phyloP scores from a whole-genome alignment of 2,113 vertebrate species.

The Bufo gargarizans region DNA sequence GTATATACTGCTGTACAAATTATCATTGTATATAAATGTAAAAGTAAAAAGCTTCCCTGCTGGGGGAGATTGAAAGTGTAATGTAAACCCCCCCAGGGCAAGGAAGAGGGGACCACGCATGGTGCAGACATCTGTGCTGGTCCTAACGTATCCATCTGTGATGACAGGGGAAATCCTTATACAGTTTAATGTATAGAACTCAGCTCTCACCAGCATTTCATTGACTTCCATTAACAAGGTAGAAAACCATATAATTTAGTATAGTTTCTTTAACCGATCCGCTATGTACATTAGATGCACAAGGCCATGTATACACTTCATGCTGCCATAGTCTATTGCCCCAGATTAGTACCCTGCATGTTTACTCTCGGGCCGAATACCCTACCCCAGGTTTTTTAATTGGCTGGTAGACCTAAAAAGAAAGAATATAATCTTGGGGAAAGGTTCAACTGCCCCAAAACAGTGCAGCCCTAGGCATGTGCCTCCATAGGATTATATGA shows the following conservation, averaged over 20 bases:
- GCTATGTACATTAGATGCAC: conserved; percentile 40
- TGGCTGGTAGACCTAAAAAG: conserved; percentile 25
- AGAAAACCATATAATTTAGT: conserved; percentile 32
- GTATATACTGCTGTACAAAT: conserved; percentile 55
- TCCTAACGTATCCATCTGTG: conserved; percentile 40
- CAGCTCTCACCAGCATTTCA: conserved; percentile 49
- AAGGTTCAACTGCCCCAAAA: conserved; percentile 10
- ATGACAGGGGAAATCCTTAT: conserved; percentile 33
- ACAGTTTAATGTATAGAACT: conserved; percentile 50
- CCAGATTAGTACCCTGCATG: conserved; percentile 34
- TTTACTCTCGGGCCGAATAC: conserved; percentile 23
- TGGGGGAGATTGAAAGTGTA: conserved; percentile 32
- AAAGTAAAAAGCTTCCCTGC: conserved; percentile 35
- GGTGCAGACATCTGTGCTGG: conserved; percentile 18
- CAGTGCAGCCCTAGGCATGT: conserved; percentile 35
- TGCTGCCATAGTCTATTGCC: conserved; percentile 35
- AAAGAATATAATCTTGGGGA: neutral
- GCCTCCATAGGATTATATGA: conserved; percentile 23
- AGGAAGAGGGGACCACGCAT: conserved; percentile 25
- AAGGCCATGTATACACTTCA: conserved; percentile 21
- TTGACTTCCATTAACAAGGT: conserved; percentile 23
- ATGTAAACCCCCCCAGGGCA: conserved; percentile 35
- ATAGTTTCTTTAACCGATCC: conserved; percentile 29
- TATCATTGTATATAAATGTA: conserved; percentile 56
- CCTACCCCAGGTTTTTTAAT: conserved; percentile 6